Conservation (phyloP, 2,888 invertebrate genomes). For the Andrena dorsata region DNA sequence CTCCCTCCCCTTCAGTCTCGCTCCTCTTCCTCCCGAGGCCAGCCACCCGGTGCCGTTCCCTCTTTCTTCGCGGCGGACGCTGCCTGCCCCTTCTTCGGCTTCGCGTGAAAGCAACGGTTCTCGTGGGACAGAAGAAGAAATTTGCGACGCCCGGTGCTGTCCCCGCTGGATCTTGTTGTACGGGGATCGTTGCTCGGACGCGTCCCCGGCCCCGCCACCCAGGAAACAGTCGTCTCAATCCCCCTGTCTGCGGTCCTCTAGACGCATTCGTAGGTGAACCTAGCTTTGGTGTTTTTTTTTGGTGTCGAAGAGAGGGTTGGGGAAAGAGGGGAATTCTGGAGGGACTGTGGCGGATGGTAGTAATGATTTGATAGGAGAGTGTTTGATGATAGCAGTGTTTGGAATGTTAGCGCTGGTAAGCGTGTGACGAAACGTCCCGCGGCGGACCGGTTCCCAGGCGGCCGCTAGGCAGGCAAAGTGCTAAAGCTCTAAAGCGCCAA, state of each 20-base stretch:
- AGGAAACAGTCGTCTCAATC: background rate
- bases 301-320: too few species aligned
- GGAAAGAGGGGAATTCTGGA: too few species aligned
- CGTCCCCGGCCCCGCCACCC: background rate
- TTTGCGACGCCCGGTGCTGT: slow-evolving; percentile 42
- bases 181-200: background rate
- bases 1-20: slow-evolving; percentile 44
- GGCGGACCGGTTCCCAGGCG: too few species aligned
- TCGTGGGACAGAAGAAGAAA: slow-evolving; percentile 36
- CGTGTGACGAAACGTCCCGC: too few species aligned
- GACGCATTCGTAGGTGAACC: too few species aligned
- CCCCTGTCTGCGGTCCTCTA: background rate
- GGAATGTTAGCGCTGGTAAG: too few species aligned
- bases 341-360: too few species aligned
- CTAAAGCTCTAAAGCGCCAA: too few species aligned
- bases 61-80: slow-evolving; percentile 40
- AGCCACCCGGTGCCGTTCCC: slow-evolving; percentile 51
- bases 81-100: slow-evolving; percentile 29
- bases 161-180: background rate
- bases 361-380: too few species aligned
- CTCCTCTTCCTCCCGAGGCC: slow-evolving; percentile 46
- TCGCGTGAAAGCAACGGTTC: slow-evolving; percentile 40
- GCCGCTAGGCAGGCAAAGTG: too few species aligned
- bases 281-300: too few species aligned
- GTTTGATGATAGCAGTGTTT: too few species aligned